Evolutionary conservation across 1,140 invertebrate species (phyloP).

Genomic region (Leucophenga varia): DNA sequence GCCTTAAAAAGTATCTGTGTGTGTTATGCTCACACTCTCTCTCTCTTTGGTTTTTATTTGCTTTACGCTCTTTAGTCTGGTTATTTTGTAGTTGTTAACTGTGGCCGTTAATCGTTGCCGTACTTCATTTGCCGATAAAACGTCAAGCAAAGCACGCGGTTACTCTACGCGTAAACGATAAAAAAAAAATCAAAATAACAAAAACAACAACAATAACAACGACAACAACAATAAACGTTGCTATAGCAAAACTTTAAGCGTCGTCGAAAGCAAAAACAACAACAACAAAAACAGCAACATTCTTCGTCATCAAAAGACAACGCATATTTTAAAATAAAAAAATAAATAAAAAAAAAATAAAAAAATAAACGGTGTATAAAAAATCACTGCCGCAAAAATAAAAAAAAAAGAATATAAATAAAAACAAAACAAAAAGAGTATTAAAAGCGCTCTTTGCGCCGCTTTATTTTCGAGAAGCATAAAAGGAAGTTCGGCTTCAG

Average conservation of each 20-base stretch:
- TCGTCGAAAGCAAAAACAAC: slow-evolving; percentile 14
- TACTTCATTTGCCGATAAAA: slow-evolving; percentile 44
- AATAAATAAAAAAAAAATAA: background rate
- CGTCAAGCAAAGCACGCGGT: too few relatives aligned
- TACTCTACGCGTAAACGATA: slow-evolving; percentile 23
- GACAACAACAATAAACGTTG: too few relatives aligned
- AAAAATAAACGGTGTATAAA: slow-evolving; percentile 12
- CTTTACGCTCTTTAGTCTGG: too few relatives aligned
- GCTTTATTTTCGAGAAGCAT: background rate
- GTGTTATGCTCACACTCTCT: too few relatives aligned
- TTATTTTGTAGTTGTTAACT: too few relatives aligned
- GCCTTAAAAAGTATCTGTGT: too few relatives aligned
- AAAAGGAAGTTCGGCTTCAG: slow-evolving; percentile 7
- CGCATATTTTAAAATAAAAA: slow-evolving; percentile 24
- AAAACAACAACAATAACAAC: slow-evolving; percentile 13
- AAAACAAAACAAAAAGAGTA: slow-evolving; percentile 6
- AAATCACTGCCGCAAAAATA: slow-evolving; percentile 13
- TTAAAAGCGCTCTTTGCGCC: slow-evolving; percentile 7
- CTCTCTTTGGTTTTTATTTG: too few relatives aligned
- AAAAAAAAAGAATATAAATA: slow-evolving; percentile 2
- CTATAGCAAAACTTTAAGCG: too few relatives aligned
- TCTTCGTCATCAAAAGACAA: slow-evolving; percentile 25
- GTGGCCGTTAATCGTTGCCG: too few relatives aligned
- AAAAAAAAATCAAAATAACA: slow-evolving; percentile 1
- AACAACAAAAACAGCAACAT: background rate